Evolutionary conservation across 2,113 vertebrate genomes (phyloP).

Genomic region (Rousettus leschenaultii): DNA sequence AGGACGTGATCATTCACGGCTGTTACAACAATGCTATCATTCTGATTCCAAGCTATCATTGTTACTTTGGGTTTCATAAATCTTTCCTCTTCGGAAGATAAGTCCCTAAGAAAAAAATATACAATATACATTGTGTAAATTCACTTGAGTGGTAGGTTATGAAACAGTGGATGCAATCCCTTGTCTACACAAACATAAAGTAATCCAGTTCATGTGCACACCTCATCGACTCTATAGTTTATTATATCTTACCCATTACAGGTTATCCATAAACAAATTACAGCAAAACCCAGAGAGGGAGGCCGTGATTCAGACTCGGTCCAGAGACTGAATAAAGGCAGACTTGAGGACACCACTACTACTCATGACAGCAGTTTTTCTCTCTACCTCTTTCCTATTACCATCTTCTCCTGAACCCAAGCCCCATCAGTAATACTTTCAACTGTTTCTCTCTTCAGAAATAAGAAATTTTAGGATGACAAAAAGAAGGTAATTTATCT

Average conservation of each 20-base stretch:
- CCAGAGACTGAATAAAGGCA: background rate
- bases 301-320: background rate
- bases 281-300: background rate
- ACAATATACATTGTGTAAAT: background rate
- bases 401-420: background rate
- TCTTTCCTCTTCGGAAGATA: slow-evolving; percentile 86
- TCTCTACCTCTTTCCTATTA: background rate
- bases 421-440: background rate
- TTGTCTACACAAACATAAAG: background rate
- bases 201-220: background rate
- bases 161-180: background rate
- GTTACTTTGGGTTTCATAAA: slow-evolving; percentile 98
- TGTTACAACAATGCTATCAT: slow-evolving; percentile 95
- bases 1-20: slow-evolving; percentile 97
- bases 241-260: background rate
- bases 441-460: background rate
- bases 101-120: slow-evolving; percentile 72
- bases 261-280: background rate
- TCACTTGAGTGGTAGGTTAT: background rate
- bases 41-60: slow-evolving; percentile 98
- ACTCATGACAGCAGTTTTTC: background rate
- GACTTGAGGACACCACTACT: background rate
- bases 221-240: background rate
- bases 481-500: background rate
- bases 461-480: background rate